Conservation (phyloP, 2,113 vertebrate genomes). For the Hypocryptadius cinnamomeus region DNA sequence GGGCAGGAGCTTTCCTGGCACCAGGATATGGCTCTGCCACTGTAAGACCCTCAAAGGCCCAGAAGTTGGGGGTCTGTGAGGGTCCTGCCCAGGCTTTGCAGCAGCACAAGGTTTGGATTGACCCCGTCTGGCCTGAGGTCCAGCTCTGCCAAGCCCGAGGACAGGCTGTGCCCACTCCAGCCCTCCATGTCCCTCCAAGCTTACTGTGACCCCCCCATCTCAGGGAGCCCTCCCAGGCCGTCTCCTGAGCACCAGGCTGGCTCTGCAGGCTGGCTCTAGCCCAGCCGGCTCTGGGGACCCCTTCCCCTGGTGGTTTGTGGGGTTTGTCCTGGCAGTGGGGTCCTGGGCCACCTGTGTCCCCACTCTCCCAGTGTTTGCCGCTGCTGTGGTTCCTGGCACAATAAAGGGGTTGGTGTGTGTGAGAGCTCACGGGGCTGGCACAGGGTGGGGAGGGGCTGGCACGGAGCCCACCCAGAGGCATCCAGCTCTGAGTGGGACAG, state of each 20-base stretch:
- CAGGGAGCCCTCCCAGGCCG: neutral
- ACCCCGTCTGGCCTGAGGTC: neutral
- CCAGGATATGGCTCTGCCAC: neutral
- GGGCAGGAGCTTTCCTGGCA: neutral
- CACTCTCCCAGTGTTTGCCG: neutral
- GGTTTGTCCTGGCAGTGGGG: neutral
- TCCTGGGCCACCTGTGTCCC: neutral
- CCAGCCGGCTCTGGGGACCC: neutral
- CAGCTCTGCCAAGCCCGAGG: neutral
- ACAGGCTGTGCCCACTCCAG: neutral
- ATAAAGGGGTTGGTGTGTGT: slow-evolving; percentile 36
- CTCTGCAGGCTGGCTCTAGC: neutral
- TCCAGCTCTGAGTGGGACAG: rapidly evolving
- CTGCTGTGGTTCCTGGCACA: slow-evolving; percentile 20
- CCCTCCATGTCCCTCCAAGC: neutral
- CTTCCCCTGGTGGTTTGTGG: neutral
- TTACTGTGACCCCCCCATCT: neutral
- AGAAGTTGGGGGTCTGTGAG: neutral
- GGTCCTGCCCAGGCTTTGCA: neutral
- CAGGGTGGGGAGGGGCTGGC: neutral
- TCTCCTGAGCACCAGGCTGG: neutral
- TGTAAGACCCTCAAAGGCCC: neutral
- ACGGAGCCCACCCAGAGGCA: rapidly evolving
- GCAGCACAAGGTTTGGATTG: neutral
- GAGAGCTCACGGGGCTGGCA: rapidly evolving